Conservation (phyloP, 30 jellyfish, hydroid and myxozoan species). For the Mastigias papua region DNA sequence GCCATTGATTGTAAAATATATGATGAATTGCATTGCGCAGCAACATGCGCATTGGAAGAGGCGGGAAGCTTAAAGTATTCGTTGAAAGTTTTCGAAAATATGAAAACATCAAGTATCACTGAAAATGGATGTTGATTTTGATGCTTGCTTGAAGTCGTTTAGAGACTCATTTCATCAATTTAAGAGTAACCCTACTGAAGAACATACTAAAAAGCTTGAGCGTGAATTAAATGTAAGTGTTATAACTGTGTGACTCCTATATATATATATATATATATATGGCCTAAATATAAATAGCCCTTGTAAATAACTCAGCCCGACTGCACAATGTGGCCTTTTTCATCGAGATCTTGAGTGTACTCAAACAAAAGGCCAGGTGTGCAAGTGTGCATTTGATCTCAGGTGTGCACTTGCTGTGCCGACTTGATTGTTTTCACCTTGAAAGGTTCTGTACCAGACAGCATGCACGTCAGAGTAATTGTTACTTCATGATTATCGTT, state of each 20-base stretch:
- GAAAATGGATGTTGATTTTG: conserved; percentile 49
- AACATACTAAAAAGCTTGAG: conserved; percentile 36
- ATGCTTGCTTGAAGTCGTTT: conserved; percentile 47
- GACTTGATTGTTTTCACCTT: not conserved
- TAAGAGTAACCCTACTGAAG: conserved; percentile 37
- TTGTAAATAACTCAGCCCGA: too few species aligned
- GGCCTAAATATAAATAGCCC: too few species aligned
- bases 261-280: not conserved
- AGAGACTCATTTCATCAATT: conserved; percentile 37
- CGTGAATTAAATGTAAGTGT: conserved; percentile 56
- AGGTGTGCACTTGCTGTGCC: too few species aligned
- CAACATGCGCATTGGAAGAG: conserved; percentile 20
- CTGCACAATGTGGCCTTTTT: too few species aligned
- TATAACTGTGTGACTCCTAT: not conserved
- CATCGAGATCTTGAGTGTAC: too few species aligned
- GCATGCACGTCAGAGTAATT: too few species aligned
- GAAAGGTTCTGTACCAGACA: too few species aligned
- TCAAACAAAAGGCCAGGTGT: too few species aligned
- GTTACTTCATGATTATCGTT: too few species aligned
- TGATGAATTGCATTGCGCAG: conserved; percentile 61
- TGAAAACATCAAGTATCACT: not conserved
- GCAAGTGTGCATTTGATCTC: too few species aligned
- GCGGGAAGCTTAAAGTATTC: conserved; percentile 47
- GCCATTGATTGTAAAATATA: not conserved
- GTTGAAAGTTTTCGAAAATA: not conserved